Conservation (phyloP, 1,140 invertebrate genomes). For the Agraylea sexmaculata region DNA sequence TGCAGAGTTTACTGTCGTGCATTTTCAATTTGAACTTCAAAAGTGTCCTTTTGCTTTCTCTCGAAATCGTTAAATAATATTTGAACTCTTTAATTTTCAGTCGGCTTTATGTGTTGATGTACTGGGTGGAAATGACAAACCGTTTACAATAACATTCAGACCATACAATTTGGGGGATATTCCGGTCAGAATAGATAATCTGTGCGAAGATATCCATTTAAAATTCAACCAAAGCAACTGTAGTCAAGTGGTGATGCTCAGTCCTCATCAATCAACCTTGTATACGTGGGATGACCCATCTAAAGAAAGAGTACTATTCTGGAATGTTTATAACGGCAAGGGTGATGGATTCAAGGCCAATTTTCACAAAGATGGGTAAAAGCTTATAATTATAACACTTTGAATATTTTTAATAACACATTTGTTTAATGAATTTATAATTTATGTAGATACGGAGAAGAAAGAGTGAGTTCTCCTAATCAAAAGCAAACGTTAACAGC, state of each 20-base stretch:
- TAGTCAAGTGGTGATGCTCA: slow-evolving; percentile 60
- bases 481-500: slow-evolving; percentile 40
- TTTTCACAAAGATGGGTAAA: slow-evolving; percentile 54
- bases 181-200: slow-evolving; percentile 67
- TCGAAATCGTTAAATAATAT: too few species aligned
- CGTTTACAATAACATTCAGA: slow-evolving; percentile 59
- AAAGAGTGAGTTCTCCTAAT: slow-evolving; percentile 54
- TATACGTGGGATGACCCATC: slow-evolving; percentile 82
- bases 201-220: slow-evolving; percentile 69
- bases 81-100: slow-evolving; percentile 41
- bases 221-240: slow-evolving; percentile 66
- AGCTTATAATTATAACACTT: slow-evolving; percentile 1
- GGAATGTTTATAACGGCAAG: slow-evolving; percentile 77
- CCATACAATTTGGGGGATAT: slow-evolving; percentile 59
- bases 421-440: slow-evolving; percentile 2
- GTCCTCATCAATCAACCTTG: slow-evolving; percentile 62
- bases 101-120: slow-evolving; percentile 62
- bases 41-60: too few species aligned
- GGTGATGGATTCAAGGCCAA: slow-evolving; percentile 56
- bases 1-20: too few species aligned
- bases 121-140: slow-evolving; percentile 54
- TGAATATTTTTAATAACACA: too few species aligned
- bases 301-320: slow-evolving; percentile 55
- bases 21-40: too few species aligned
- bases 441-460: slow-evolving; percentile 52